phyloP scores from a whole-genome alignment of 2,888 invertebrate species.

The Amphimallon solstitiale region DNA sequence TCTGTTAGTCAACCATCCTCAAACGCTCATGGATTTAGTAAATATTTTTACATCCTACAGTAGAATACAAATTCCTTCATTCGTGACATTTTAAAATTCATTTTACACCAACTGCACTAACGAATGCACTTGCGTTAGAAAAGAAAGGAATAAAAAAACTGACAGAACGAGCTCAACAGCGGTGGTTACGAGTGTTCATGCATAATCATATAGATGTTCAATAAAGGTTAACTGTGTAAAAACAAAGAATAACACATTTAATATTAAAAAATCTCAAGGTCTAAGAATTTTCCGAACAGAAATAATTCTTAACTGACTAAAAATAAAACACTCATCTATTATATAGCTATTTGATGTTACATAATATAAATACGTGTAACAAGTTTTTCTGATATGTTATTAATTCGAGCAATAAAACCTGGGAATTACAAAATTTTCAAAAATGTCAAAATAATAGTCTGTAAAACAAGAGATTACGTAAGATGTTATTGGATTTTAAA shows the following conservation, averaged over 20 bases:
- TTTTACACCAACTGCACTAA: not conserved
- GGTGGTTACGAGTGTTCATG: not conserved
- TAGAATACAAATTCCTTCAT: slow-evolving; percentile 13
- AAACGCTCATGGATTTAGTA: not conserved
- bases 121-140: slow-evolving; percentile 5
- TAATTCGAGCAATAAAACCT: no score
- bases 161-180: not conserved
- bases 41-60: not conserved
- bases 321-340: not conserved
- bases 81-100: slow-evolving; percentile 10
- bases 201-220: slow-evolving; percentile 10
- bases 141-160: not conserved
- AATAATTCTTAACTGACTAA: not conserved
- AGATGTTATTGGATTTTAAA: no score
- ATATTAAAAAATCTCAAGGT: slow-evolving; percentile 19
- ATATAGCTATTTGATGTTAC: no score
- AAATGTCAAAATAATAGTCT: no score
- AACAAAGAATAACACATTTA: not conserved
- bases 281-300: not conserved
- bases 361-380: no score
- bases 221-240: slow-evolving; percentile 16
- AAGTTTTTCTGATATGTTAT: no score
- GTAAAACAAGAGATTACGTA: no score
- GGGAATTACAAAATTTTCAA: no score
- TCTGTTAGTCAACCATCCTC: no score